Conservation (phyloP, 2,113 vertebrate species). For the Salvelinus sp. region DNA sequence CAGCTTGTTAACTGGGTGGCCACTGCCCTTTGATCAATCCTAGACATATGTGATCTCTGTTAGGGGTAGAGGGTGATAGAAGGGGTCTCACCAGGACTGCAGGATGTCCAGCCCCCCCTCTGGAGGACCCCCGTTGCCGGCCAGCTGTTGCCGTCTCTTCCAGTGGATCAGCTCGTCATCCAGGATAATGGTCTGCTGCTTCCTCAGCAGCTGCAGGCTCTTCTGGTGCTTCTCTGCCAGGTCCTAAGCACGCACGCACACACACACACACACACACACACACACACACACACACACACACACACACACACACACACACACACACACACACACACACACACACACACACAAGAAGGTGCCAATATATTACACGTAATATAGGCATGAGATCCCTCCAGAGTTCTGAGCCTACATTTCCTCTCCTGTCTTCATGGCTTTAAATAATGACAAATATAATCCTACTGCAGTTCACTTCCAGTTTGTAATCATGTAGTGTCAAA, state of each 20-base stretch:
- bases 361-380: too few relatives aligned
- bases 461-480: too few relatives aligned
- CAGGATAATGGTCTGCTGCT: conserved; percentile 94
- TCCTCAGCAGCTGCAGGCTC: conserved; percentile 91
- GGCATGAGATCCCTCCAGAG: neutral
- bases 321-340: neutral
- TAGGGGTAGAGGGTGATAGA: conserved; percentile 17
- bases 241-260: conserved; percentile 68
- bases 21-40: conserved; percentile 21
- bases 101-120: conserved; percentile 94
- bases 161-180: conserved; percentile 96
- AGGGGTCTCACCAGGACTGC: conserved; percentile 82
- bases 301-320: neutral
- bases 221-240: conserved; percentile 96
- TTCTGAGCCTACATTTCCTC: neutral
- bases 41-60: neutral
- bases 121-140: conserved; percentile 90
- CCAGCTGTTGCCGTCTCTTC: conserved; percentile 96
- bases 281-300: neutral
- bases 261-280: conserved; percentile 15
- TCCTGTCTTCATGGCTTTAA: too few relatives aligned
- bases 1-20: conserved; percentile 41
- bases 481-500: too few relatives aligned
- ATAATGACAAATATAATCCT: too few relatives aligned
- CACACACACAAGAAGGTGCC: neutral